phyloP scores from a whole-genome alignment of 2,797 vertebrate species.

The Cuculus canorus region DNA sequence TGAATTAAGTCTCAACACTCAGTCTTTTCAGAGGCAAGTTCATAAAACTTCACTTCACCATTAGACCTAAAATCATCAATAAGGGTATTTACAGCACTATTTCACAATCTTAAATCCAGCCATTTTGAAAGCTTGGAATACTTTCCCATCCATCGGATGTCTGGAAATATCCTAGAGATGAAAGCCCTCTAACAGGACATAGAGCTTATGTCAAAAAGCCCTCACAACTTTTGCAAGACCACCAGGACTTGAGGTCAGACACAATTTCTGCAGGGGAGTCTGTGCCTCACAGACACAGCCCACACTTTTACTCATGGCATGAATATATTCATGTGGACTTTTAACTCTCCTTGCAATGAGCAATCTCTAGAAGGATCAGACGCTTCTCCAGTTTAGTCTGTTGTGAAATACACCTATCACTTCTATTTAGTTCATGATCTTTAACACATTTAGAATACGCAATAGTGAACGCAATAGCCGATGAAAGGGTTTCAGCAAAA shows the following conservation, averaged over 20 bases:
- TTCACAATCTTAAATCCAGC: background rate
- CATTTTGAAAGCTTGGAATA: background rate
- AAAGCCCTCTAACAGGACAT: background rate
- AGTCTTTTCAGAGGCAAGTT: background rate
- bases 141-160: background rate
- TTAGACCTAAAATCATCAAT: background rate
- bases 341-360: background rate
- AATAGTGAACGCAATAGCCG: background rate
- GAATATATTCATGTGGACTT: accelerated
- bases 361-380: background rate
- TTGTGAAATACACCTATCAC: background rate
- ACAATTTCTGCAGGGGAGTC: background rate
- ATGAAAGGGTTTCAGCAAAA: background rate
- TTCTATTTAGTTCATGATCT: background rate
- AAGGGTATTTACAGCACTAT: background rate
- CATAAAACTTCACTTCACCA: background rate
- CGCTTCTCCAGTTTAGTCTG: background rate
- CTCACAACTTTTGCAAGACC: background rate
- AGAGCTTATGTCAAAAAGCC: background rate
- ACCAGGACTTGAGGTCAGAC: background rate
- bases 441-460: background rate
- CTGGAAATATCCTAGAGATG: background rate
- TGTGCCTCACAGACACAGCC: background rate
- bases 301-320: accelerated
- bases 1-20: background rate